These are phyloP conservation scores for Formica exsecta DNA, from an alignment of 1,140 invertebrate genomes.

Conservation along the genomic window DNA sequence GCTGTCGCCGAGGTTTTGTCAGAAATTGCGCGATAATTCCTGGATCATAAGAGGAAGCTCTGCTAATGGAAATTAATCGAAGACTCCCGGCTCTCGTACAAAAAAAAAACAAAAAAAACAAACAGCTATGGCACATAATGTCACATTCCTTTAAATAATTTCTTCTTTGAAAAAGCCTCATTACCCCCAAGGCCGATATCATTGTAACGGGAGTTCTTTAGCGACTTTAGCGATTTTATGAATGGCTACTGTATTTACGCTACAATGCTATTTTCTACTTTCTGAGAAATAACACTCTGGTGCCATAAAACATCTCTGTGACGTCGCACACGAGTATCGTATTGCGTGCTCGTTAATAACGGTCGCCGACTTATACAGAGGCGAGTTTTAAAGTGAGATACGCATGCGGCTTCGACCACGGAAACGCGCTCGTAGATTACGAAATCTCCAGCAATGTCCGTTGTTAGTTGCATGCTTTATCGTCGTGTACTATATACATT, in stretches of 20 bases:
- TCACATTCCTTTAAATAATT: neutral
- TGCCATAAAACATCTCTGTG: neutral
- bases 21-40: neutral
- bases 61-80: conserved; percentile 1
- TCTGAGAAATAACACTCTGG: neutral
- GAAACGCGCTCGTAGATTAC: conserved; percentile 62
- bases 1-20: neutral
- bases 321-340: neutral
- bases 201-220: conserved; percentile 6
- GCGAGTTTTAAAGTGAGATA: conserved; percentile 39
- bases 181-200: neutral
- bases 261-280: conserved; percentile 24
- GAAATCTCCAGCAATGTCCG: conserved; percentile 2
- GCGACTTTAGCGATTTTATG: neutral
- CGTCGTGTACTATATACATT: neutral
- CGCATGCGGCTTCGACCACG: conserved; percentile 56
- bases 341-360: neutral
- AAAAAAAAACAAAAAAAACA: conserved; percentile 11
- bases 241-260: neutral
- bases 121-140: neutral
- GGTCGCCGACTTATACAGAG: neutral
- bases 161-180: neutral
- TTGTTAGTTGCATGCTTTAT: neutral
- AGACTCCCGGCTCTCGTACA: too few species aligned
- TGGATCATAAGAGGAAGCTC: neutral